Conservation (phyloP, 2,888 invertebrate species). For the Athalia cordata region DNA sequence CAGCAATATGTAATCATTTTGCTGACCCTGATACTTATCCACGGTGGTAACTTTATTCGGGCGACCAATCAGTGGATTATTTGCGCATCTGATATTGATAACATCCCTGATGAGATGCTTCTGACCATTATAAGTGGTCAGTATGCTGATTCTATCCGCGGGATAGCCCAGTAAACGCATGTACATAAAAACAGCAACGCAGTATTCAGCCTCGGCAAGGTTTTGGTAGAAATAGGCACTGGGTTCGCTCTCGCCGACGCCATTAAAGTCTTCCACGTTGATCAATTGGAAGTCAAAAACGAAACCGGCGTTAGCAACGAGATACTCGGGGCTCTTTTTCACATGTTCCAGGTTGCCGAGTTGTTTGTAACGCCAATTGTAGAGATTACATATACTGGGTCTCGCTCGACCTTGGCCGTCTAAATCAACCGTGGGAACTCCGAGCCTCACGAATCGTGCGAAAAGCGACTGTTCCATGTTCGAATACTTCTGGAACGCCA, state of each 20-base stretch:
- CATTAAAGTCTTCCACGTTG: slow-evolving; percentile 97
- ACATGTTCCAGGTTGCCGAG: slow-evolving; percentile 97
- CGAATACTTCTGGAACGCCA: slow-evolving; percentile 99
- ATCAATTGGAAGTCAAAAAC: slow-evolving; percentile 95
- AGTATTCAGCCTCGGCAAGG: slow-evolving; percentile 93
- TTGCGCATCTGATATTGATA: slow-evolving; percentile 90
- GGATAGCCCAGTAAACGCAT: slow-evolving; percentile 98
- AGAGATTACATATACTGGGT: slow-evolving; percentile 92
- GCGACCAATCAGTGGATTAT: slow-evolving; percentile 95
- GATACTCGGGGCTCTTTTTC: slow-evolving; percentile 87
- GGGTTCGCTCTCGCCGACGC: slow-evolving; percentile 97
- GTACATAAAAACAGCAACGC: slow-evolving; percentile 98
- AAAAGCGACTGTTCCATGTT: slow-evolving; percentile 99
- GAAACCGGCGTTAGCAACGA: slow-evolving; percentile 94
- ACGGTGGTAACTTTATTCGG: slow-evolving; percentile 97
- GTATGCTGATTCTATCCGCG: slow-evolving; percentile 95
- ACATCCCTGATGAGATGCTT: slow-evolving; percentile 98
- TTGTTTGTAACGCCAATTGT: slow-evolving; percentile 97
- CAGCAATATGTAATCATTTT: slow-evolving; percentile 98
- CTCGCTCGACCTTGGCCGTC: slow-evolving; percentile 98
- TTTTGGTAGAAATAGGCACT: slow-evolving; percentile 99
- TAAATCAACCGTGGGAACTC: slow-evolving; percentile 97
- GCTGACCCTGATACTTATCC: slow-evolving; percentile 99
- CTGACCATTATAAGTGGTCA: slow-evolving; percentile 99
- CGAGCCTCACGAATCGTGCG: slow-evolving; percentile 95